These are phyloP conservation scores for Dysmachus trigonus DNA, from an alignment of 2,888 invertebrate species.

Conservation along the genomic window DNA sequence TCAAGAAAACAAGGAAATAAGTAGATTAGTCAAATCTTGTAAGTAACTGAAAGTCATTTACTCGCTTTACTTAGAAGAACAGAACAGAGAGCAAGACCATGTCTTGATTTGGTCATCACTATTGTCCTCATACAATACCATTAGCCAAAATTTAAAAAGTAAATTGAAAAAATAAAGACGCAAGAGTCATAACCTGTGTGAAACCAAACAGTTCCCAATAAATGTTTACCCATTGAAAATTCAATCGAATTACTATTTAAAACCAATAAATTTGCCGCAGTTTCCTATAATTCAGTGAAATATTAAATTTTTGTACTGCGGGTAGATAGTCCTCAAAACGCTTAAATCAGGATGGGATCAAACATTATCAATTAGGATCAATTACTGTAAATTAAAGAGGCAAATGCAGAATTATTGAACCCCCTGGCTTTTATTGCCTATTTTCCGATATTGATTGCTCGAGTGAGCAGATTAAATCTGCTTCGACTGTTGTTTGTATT, in stretches of 20 bases:
- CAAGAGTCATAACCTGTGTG: not conserved
- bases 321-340: not conserved
- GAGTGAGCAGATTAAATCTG: not conserved
- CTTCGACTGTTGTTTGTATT: not conserved
- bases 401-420: not conserved
- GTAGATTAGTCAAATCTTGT: no score
- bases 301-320: not conserved
- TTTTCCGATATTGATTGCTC: not conserved
- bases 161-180: not conserved
- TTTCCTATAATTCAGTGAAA: not conserved
- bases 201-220: not conserved
- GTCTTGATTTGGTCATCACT: no score
- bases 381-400: not conserved
- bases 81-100: no score
- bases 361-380: not conserved
- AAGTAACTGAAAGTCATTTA: no score
- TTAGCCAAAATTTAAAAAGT: not conserved
- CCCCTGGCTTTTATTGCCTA: not conserved
- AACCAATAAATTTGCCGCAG: not conserved
- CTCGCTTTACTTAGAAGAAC: no score
- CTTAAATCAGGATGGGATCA: not conserved
- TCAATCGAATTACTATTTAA: not conserved
- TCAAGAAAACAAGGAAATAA: no score
- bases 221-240: not conserved
- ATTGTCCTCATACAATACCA: not conserved